Evolutionary conservation across 35 echinoderm and acorn worm species (phyloP), one percentile per base, ranked within the genome.

Genomic region (Apostichopus parvimensis): DNA sequence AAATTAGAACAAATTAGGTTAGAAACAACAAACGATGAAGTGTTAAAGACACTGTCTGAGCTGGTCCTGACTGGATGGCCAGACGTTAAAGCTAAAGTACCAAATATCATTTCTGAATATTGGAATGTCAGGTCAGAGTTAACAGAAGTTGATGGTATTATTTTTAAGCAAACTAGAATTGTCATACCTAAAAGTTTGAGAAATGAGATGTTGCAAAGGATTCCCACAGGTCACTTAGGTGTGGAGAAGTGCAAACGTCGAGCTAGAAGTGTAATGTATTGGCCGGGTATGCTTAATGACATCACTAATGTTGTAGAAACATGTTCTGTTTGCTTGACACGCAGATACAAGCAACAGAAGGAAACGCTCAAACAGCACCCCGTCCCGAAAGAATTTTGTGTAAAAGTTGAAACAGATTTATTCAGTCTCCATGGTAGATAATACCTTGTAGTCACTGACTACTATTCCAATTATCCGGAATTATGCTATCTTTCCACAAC

Each of bases 391-490:
- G 45, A 76, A 53, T 77, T 56, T 5, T 92, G 77, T 11, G 53
- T 7, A 82, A 92, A 82, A 56, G 54, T 92, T 92, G 77, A 77
- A 28, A 25, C 77, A 64, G 77, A 92, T 26, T 78, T 90, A 73
- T 90, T 90, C 88, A 53, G 13, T 54, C 73, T 73, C 28, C 66
- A 90, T 22, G 73, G 73, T 54, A 90, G 56, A 78, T 54, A 73
- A 70, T 77, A 90, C 57, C 21, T 90, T 2, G 14, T 77, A 77
- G 53, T 77, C 65, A 86, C 91, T 4, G 86, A 97, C 84, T 94
- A 94, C 59, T 94, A 78, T 57, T 97, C 95, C 11, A 90, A 86
- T 14, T 94, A 58, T 77, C 79, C 88, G 23, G 88, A 91, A 75
- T 65, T 93, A 24, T 78, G 61, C 62, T 61, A 14, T 12, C 20